phyloP scores from a whole-genome alignment of 2,888 invertebrate species.

The Melikaiella ostensackeni region DNA sequence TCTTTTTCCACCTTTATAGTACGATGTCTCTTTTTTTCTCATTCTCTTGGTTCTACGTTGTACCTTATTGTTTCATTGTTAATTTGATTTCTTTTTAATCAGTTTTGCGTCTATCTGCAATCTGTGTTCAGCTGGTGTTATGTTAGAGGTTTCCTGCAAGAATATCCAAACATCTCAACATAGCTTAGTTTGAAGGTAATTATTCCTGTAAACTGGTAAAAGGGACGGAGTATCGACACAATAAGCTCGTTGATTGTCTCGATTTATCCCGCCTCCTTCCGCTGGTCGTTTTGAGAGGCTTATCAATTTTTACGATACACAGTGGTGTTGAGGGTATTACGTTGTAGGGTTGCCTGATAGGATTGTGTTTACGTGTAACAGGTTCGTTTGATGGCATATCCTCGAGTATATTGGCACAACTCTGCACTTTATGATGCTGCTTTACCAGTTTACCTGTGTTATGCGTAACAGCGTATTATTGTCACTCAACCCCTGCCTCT shows the following conservation, averaged over 20 bases:
- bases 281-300: slow-evolving; percentile 58
- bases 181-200: background rate
- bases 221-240: slow-evolving; percentile 54
- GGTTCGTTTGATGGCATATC: slow-evolving; percentile 45
- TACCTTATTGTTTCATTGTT: background rate
- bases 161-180: background rate
- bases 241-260: slow-evolving; percentile 67
- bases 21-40: background rate
- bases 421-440: slow-evolving; percentile 21
- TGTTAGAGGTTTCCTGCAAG: background rate
- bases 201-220: slow-evolving; percentile 43
- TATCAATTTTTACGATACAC: slow-evolving; percentile 67
- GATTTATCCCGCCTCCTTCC: slow-evolving; percentile 62
- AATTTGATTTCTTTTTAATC: too few relatives aligned
- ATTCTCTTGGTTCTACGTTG: background rate
- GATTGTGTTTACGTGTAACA: slow-evolving; percentile 58
- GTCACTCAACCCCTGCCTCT: slow-evolving; percentile 1
- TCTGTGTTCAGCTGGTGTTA: too few relatives aligned
- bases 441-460: slow-evolving; percentile 13
- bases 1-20: background rate
- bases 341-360: slow-evolving; percentile 52
- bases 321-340: slow-evolving; percentile 29
- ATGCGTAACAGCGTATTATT: slow-evolving; percentile 15
- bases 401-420: slow-evolving; percentile 27
- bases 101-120: too few relatives aligned